A percentile compares a stretch with the other conserved stretches of the same genome.
Evolutionary conservation across 2,888 invertebrate species (phyloP).

Genomic region (Stenchaetothrips biformis): DNA sequence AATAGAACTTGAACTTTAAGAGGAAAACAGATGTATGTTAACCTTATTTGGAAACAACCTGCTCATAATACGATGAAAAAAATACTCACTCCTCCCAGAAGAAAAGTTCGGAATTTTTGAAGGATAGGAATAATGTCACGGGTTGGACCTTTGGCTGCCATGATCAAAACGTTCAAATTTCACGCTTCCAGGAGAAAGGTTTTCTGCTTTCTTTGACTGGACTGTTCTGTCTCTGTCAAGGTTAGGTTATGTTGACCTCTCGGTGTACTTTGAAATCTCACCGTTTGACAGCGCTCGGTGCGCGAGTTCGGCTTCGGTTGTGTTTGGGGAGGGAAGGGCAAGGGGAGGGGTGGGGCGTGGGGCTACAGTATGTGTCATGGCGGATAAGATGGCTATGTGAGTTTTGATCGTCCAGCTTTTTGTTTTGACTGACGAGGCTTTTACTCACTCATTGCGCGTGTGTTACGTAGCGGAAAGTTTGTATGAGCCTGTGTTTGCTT

Average conservation of each 20-base stretch:
- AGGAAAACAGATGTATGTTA: neutral
- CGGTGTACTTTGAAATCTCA: no score
- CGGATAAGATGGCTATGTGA: constrained; percentile 9
- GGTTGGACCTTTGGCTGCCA: neutral
- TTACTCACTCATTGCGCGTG: neutral
- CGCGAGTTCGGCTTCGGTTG: no score
- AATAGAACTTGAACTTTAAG: neutral
- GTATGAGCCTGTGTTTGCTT: neutral
- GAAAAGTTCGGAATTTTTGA: neutral
- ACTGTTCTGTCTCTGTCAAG: neutral
- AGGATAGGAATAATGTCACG: neutral
- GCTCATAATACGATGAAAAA: neutral
- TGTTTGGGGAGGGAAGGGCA: neutral
- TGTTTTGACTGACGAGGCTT: neutral
- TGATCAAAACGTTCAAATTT: neutral
- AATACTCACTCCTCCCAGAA: neutral
- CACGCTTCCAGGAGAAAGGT: neutral
- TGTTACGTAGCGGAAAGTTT: neutral
- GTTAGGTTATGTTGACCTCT: neutral
- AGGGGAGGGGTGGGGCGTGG: no score
- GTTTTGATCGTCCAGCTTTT: neutral
- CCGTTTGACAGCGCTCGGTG: no score
- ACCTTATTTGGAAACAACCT: no score
- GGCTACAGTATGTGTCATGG: constrained; percentile 7
- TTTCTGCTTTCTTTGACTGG: neutral